A percentile compares a stretch with the other conserved stretches of the same genome.
phyloP scores from a whole-genome alignment of 2,888 invertebrate species.

The Orgyia antiqua region DNA sequence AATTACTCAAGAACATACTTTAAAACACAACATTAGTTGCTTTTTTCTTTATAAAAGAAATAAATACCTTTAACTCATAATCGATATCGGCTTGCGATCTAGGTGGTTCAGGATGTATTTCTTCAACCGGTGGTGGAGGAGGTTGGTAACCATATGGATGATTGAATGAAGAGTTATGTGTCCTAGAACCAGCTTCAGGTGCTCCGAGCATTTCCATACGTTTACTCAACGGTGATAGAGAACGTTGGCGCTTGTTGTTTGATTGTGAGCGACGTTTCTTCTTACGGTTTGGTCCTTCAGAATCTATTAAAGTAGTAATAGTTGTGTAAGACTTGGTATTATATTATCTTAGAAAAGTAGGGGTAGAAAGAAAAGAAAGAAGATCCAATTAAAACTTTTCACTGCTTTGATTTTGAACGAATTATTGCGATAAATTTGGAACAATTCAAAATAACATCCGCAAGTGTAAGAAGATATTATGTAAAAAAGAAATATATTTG shows the following conservation, averaged over 20 bases:
- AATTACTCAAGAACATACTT: too few species aligned
- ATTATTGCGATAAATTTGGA: too few species aligned
- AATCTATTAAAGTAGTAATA: conserved; percentile 42
- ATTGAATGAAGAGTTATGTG: conserved; percentile 82
- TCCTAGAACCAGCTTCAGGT: conserved; percentile 58
- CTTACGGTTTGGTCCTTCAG: conserved; percentile 73
- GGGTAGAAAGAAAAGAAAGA: too few species aligned
- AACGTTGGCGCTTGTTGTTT: conserved; percentile 81
- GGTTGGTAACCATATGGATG: conserved; percentile 82
- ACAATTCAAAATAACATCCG: too few species aligned
- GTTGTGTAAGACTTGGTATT: neutral
- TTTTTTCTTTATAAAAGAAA: too few species aligned
- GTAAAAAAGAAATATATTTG: too few species aligned
- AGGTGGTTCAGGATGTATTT: conserved; percentile 47
- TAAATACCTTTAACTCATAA: conserved; percentile 81
- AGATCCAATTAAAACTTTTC: too few species aligned
- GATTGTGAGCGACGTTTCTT: conserved; percentile 79
- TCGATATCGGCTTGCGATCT: conserved; percentile 75
- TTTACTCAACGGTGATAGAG: conserved; percentile 89
- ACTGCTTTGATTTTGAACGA: too few species aligned
- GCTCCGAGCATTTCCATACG: conserved; percentile 87
- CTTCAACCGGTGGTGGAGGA: conserved; percentile 69
- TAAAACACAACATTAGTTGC: too few species aligned
- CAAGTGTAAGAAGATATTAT: too few species aligned
- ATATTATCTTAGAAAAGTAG: too few species aligned